phyloP scores from a whole-genome alignment of 2,113 vertebrate genomes.

The Bothrops jararaca region DNA sequence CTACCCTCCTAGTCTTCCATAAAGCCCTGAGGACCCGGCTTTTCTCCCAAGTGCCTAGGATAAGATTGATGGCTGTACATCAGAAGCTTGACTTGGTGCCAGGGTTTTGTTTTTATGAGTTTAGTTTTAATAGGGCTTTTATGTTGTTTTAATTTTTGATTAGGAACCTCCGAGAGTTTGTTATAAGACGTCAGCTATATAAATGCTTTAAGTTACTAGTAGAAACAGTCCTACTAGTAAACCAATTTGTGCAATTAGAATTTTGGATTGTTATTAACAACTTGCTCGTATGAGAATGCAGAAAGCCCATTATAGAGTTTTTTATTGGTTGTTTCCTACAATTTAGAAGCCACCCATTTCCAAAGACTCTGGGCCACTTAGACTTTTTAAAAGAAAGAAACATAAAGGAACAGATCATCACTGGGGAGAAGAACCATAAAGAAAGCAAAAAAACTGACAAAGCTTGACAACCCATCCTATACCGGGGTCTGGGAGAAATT shows the following conservation, averaged over 20 bases:
- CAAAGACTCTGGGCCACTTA: background rate
- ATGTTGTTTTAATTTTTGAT: background rate
- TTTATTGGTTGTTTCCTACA: background rate
- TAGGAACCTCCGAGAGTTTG: background rate
- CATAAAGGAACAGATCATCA: background rate
- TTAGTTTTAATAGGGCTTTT: background rate
- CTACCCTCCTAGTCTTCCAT: background rate
- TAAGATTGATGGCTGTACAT: background rate
- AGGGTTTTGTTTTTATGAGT: background rate
- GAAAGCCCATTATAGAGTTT: background rate
- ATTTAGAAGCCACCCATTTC: background rate
- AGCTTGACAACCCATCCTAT: background rate
- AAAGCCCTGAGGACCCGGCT: background rate
- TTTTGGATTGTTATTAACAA: background rate
- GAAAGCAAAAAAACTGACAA: background rate
- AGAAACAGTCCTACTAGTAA: background rate
- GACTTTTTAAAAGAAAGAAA: background rate
- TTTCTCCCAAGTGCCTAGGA: background rate
- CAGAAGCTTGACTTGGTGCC: background rate
- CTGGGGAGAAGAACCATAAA: background rate
- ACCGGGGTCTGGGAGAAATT: background rate
- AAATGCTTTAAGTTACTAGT: background rate
- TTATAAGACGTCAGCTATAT: background rate
- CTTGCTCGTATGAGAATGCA: background rate
- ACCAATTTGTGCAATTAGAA: background rate